Evolutionary conservation across 2,888 invertebrate species (phyloP).

Genomic region (Dromius quadrimaculatus): DNA sequence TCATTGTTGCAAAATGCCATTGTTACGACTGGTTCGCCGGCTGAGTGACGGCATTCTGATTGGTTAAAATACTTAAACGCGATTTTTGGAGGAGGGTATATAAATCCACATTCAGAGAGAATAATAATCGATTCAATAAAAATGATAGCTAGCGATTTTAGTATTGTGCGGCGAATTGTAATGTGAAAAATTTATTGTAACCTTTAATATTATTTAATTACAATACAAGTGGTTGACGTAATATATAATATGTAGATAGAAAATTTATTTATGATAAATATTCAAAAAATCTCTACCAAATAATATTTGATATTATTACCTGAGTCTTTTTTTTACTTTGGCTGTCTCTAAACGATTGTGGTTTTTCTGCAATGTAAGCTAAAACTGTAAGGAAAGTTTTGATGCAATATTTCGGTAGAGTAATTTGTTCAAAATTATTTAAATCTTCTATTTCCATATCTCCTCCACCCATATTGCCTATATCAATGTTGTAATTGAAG

Average conservation of each 20-base stretch:
- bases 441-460: constrained; percentile 59
- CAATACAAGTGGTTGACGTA: background rate
- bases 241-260: constrained; percentile 39
- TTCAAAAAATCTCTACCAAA: too few species aligned
- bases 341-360: constrained; percentile 57
- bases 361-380: constrained; percentile 61
- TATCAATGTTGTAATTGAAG: constrained; percentile 38
- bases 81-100: too few species aligned
- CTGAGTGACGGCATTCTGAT: too few species aligned
- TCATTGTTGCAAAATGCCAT: too few species aligned
- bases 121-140: too few species aligned
- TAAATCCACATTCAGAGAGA: too few species aligned
- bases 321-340: constrained; percentile 56
- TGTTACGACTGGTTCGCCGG: too few species aligned
- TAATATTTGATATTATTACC: constrained; percentile 49
- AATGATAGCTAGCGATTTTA: too few species aligned
- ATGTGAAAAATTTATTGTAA: too few species aligned
- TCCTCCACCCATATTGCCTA: constrained; percentile 59
- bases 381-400: constrained; percentile 63
- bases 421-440: constrained; percentile 65
- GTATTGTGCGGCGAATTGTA: too few species aligned
- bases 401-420: constrained; percentile 67
- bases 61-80: too few species aligned
- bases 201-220: too few species aligned
- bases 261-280: constrained; percentile 23